Percentiles rank a stretch among this genome's conserved stretches.
Evolutionary conservation across 2,888 invertebrate species (phyloP).

Genomic region (Seira sanloemensis): DNA sequence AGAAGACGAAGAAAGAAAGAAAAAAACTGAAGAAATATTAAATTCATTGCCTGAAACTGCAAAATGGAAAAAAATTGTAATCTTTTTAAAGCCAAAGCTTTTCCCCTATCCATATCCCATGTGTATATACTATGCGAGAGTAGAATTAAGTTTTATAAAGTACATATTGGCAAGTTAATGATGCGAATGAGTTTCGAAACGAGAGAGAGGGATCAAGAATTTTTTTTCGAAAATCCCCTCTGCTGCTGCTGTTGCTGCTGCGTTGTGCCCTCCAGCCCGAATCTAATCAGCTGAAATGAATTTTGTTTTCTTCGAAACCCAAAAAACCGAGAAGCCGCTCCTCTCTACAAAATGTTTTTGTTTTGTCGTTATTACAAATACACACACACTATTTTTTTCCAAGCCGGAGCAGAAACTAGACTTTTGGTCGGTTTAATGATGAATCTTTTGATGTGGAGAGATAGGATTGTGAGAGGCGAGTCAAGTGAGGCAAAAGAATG

Average conservation of each 20-base stretch:
- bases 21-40: conserved; percentile 20
- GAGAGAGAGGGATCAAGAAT: conserved; percentile 37
- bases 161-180: conserved; percentile 61
- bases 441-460: conserved; percentile 45
- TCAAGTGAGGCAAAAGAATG: conserved; percentile 46
- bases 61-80: conserved; percentile 23
- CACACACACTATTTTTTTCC: too few species aligned
- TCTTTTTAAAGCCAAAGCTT: conserved; percentile 31
- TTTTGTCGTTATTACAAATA: conserved; percentile 48
- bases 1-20: conserved; percentile 20
- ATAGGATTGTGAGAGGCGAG: conserved; percentile 7
- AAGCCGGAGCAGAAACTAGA: too few species aligned
- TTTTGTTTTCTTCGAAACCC: conserved; percentile 53
- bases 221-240: conserved; percentile 41
- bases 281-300: conserved; percentile 73
- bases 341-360: conserved; percentile 20
- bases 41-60: conserved; percentile 60
- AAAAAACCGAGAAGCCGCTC: conserved; percentile 20
- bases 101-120: conserved; percentile 39
- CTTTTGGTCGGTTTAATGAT: conserved; percentile 55
- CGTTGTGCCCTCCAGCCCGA: conserved; percentile 70
- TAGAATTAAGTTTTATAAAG: conserved; percentile 43
- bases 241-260: conserved; percentile 17
- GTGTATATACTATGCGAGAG: conserved; percentile 2
- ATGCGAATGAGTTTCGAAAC: conserved; percentile 44